Evolutionary conservation across 2,797 vertebrate genomes (phyloP).

Genomic region (Chrysocyon brachyurus): DNA sequence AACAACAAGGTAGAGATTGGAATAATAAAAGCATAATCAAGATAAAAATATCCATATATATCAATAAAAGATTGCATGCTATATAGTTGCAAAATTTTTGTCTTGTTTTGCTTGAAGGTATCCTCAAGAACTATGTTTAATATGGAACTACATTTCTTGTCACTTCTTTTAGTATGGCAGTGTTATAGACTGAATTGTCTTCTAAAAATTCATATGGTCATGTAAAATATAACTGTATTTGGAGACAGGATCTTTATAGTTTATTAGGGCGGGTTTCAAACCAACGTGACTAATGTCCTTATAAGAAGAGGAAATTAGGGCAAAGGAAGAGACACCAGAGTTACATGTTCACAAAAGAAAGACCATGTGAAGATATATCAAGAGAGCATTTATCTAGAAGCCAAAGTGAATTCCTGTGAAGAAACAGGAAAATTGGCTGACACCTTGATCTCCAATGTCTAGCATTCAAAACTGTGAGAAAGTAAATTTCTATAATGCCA

Average conservation of each 20-base stretch:
- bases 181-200: background rate
- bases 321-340: background rate
- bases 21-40: background rate
- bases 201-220: background rate
- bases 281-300: background rate
- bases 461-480: background rate
- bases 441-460: background rate
- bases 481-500: background rate
- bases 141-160: background rate
- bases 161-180: background rate
- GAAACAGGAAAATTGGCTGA: background rate
- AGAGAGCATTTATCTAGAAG: background rate
- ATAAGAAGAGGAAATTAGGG: background rate
- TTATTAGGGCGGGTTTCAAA: background rate
- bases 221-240: background rate
- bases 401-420: background rate
- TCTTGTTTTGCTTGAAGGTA: background rate
- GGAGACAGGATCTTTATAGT: background rate
- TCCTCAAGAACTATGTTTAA: background rate
- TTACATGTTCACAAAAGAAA: background rate
- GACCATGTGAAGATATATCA: background rate
- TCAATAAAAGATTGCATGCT: background rate
- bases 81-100: background rate
- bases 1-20: background rate
- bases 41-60: background rate